Evolutionary conservation across 1,140 invertebrate genomes (phyloP).

Genomic region (Carcinoscorpius rotundicauda): DNA sequence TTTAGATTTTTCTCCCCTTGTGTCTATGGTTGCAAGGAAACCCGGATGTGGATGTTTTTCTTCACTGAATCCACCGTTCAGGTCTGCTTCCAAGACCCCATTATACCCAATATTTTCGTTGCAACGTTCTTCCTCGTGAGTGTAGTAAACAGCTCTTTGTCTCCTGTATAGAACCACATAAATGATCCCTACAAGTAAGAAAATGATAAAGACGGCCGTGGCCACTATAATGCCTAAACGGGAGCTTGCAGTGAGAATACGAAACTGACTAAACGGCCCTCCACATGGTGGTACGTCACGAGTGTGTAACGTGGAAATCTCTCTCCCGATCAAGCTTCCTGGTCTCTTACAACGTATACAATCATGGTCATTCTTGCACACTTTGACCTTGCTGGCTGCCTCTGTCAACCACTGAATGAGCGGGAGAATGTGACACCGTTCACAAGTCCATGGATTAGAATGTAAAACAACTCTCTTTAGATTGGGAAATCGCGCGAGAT

Average conservation of each 20-base stretch:
- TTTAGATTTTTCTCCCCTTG: no score
- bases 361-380: no score
- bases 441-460: constrained; percentile 52
- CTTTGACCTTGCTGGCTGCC: neutral
- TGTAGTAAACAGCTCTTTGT: constrained; percentile 56
- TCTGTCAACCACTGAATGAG: constrained; percentile 28
- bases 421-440: constrained; percentile 41
- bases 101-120: no score
- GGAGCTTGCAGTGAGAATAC: constrained; percentile 19
- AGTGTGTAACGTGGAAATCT: constrained; percentile 17
- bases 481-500: constrained; percentile 26
- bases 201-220: constrained; percentile 28
- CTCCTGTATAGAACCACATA: constrained; percentile 37
- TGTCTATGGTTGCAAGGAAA: no score
- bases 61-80: no score
- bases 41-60: no score
- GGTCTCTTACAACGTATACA: constrained; percentile 25
- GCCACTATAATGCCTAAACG: constrained; percentile 30
- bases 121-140: constrained; percentile 48
- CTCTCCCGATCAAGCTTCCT: constrained; percentile 13
- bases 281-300: constrained; percentile 21
- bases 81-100: no score
- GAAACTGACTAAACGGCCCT: constrained; percentile 15
- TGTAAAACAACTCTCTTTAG: constrained; percentile 38
- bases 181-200: constrained; percentile 29